Percentiles rank a stretch among this genome's conserved stretches.
These are phyloP conservation scores for Danionella cerebrum DNA, from an alignment of 2,113 vertebrate genomes.

Conservation along the genomic window DNA sequence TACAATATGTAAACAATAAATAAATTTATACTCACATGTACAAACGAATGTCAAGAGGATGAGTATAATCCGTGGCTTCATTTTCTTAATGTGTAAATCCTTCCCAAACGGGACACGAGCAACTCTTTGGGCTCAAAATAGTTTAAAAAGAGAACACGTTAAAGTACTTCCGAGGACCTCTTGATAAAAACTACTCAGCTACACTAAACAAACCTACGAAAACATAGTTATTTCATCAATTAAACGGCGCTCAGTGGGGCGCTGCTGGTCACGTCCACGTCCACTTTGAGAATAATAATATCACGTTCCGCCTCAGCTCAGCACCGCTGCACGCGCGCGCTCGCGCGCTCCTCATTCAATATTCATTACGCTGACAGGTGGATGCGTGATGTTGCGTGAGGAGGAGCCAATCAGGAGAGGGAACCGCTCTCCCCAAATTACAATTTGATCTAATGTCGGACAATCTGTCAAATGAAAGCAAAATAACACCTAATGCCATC, in stretches of 20 bases:
- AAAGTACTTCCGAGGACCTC: too few relatives aligned
- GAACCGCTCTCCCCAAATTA: too few relatives aligned
- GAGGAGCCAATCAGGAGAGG: too few relatives aligned
- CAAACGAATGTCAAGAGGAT: constrained; percentile 35
- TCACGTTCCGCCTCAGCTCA: constrained; percentile 14
- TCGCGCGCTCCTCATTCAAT: too few relatives aligned
- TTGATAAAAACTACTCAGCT: background rate
- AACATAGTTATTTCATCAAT: constrained; percentile 39
- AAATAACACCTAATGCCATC: too few relatives aligned
- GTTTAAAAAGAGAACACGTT: background rate
- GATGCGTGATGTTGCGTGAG: too few relatives aligned
- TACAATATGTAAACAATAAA: background rate
- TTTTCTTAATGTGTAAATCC: constrained; percentile 47
- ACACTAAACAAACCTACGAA: constrained; percentile 3
- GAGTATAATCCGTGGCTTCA: constrained; percentile 52
- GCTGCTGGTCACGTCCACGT: constrained; percentile 53
- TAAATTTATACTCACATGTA: constrained; percentile 55
- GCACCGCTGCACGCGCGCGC: constrained; percentile 14
- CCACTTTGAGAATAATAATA: constrained; percentile 37
- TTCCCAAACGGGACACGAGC: constrained; percentile 1
- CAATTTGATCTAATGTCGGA: too few relatives aligned
- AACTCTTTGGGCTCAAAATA: constrained; percentile 9
- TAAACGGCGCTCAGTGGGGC: constrained; percentile 30
- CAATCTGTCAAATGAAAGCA: too few relatives aligned
- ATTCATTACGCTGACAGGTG: constrained; percentile 43